Evolutionary conservation across 1,140 invertebrate genomes (phyloP).

Genomic region (Drosophila ogumai): DNA sequence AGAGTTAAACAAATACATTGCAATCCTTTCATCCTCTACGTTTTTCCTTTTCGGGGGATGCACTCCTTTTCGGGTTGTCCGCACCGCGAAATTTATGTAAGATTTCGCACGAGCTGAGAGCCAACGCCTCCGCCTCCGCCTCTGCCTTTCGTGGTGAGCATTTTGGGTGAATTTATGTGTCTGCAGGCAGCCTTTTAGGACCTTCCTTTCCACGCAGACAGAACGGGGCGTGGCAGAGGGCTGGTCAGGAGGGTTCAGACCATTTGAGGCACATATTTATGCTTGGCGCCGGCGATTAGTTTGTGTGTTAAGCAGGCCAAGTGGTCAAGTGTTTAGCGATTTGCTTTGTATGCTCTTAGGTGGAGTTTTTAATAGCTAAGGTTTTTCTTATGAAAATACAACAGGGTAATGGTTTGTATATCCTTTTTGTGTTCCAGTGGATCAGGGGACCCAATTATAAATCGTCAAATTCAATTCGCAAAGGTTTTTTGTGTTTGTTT

Average conservation of each 20-base stretch:
- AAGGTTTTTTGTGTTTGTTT: no score
- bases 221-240: slow-evolving; percentile 25
- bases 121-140: slow-evolving; percentile 27
- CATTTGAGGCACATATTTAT: slow-evolving; percentile 23
- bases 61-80: slow-evolving; percentile 36
- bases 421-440: no score
- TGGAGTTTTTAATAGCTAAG: not conserved
- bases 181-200: slow-evolving; percentile 38
- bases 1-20: slow-evolving; percentile 37
- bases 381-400: not conserved
- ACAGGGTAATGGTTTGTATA: not conserved
- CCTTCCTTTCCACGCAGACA: slow-evolving; percentile 11
- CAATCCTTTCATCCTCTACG: slow-evolving; percentile 11
- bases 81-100: slow-evolving; percentile 60
- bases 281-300: slow-evolving; percentile 3
- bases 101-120: slow-evolving; percentile 44
- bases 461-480: no score
- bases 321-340: not conserved
- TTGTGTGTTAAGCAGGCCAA: slow-evolving; percentile 15
- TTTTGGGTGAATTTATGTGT: slow-evolving; percentile 46
- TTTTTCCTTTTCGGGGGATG: slow-evolving; percentile 3
- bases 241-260: slow-evolving; percentile 2
- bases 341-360: not conserved
- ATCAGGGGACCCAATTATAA: no score
- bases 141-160: slow-evolving; percentile 11